These are phyloP conservation scores for Puntigrus tetrazona DNA, from an alignment of 2,113 vertebrate species.

Conservation along the genomic window DNA sequence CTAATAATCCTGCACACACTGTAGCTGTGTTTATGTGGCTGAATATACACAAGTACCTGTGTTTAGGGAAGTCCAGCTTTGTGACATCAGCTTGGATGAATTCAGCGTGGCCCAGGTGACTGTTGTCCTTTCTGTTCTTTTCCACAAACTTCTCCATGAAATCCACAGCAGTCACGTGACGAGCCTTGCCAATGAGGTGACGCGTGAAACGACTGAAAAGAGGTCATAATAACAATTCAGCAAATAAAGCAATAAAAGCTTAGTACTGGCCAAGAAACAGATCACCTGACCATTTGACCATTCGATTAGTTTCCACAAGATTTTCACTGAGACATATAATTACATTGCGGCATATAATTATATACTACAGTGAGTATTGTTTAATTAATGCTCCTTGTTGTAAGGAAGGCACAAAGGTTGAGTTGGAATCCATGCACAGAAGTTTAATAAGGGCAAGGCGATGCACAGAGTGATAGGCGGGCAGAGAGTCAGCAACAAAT, in stretches of 20 bases:
- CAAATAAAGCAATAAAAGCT: background rate
- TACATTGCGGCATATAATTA: background rate
- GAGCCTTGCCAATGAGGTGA: constrained; percentile 72
- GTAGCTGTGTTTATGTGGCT: background rate
- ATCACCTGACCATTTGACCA: background rate
- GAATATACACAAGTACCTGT: constrained; percentile 74
- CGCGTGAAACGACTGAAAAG: constrained; percentile 76
- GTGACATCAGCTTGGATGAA: constrained; percentile 82
- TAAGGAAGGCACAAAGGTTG: too few species aligned
- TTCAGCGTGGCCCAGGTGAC: constrained; percentile 72
- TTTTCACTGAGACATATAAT: background rate
- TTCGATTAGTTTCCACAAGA: background rate
- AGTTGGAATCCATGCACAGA: too few species aligned
- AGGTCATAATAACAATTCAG: constrained; percentile 4
- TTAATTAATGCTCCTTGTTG: background rate
- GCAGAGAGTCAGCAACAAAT: too few species aligned
- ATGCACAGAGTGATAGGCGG: too few species aligned
- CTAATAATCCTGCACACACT: background rate
- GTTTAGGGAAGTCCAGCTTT: constrained; percentile 70
- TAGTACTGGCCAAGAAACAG: background rate
- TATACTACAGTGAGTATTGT: background rate
- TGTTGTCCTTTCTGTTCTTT: constrained; percentile 75
- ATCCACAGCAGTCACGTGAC: constrained; percentile 81
- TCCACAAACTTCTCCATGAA: constrained; percentile 82
- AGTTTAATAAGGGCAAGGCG: too few species aligned